Evolutionary conservation across 2,113 vertebrate genomes (phyloP).

Genomic region (Ceyx cyanopectus): DNA sequence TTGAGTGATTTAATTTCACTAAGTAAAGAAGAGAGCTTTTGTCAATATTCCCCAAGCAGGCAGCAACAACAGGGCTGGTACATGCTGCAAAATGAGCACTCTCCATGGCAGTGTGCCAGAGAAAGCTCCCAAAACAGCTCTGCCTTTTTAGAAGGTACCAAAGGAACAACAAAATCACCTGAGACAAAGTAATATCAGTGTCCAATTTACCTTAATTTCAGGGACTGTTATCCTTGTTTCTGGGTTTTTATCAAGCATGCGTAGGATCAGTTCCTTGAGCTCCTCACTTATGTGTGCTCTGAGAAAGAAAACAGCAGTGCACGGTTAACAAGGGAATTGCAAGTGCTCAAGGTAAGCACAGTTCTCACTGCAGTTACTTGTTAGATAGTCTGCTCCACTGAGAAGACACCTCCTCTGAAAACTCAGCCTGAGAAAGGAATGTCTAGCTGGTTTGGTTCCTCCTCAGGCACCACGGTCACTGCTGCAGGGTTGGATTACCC

Average conservation of each 20-base stretch:
- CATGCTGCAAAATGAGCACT: not conserved
- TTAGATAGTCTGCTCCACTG: not conserved
- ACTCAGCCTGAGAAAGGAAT: not conserved
- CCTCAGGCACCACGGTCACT: not conserved
- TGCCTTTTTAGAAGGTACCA: not conserved
- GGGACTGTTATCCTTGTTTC: slow-evolving; percentile 91
- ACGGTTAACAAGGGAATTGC: not conserved
- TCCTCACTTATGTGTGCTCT: slow-evolving; percentile 86
- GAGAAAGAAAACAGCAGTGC: not conserved
- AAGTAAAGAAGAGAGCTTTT: slow-evolving; percentile 28
- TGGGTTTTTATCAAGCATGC: slow-evolving; percentile 95
- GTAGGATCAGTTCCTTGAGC: slow-evolving; percentile 87
- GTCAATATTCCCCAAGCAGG: slow-evolving; percentile 38
- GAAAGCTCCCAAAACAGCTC: slow-evolving; percentile 13
- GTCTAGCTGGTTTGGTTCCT: not conserved
- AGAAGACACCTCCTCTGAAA: not conserved
- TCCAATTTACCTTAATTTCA: slow-evolving; percentile 88
- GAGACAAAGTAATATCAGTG: not conserved
- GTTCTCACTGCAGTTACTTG: not conserved
- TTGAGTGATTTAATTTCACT: slow-evolving; percentile 9
- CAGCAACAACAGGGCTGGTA: not conserved
- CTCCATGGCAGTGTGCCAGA: not conserved
- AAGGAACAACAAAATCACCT: not conserved
- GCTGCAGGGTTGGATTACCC: not conserved
- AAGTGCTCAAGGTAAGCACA: not conserved